Conservation (phyloP, 1,140 invertebrate genomes). For the Drosophila pandora region DNA sequence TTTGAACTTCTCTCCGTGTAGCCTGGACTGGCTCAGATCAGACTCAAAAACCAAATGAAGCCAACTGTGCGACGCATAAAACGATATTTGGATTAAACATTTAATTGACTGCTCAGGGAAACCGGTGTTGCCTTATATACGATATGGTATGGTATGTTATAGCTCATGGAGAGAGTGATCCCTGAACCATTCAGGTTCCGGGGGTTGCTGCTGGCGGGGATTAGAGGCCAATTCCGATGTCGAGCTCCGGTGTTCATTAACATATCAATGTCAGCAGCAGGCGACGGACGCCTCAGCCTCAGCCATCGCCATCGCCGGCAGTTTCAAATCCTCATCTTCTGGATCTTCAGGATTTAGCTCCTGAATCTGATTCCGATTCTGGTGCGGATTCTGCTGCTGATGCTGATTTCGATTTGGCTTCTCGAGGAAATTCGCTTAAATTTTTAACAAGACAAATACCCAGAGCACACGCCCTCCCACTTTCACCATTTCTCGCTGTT, state of each 20-base stretch:
- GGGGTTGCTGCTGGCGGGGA: conserved; percentile 55
- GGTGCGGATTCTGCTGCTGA: conserved; percentile 36
- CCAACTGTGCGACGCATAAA: conserved; percentile 59
- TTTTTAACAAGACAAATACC: conserved; percentile 81
- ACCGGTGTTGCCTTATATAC: conserved; percentile 55
- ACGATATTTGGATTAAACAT: conserved; percentile 79
- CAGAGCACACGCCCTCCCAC: conserved; percentile 60
- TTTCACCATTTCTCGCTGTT: not conserved
- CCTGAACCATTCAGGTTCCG: not conserved
- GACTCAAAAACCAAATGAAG: conserved; percentile 7
- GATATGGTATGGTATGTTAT: not conserved
- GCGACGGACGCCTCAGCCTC: conserved; percentile 11
- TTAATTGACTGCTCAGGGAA: conserved; percentile 69
- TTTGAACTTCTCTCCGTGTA: conserved; percentile 9
- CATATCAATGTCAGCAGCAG: conserved; percentile 77
- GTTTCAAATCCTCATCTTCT: conserved; percentile 19
- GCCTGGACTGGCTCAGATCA: not conserved
- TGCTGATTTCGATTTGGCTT: conserved; percentile 69
- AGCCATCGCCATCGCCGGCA: not conserved
- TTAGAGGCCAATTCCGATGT: conserved; percentile 42
- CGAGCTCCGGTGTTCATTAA: conserved; percentile 59
- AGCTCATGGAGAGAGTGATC: not conserved
- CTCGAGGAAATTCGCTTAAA: conserved; percentile 75
- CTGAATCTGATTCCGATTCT: conserved; percentile 48
- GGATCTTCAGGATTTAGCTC: conserved; percentile 31